Evolutionary conservation across 2,113 vertebrate genomes (phyloP).

Genomic region (Epinephelus moara): DNA sequence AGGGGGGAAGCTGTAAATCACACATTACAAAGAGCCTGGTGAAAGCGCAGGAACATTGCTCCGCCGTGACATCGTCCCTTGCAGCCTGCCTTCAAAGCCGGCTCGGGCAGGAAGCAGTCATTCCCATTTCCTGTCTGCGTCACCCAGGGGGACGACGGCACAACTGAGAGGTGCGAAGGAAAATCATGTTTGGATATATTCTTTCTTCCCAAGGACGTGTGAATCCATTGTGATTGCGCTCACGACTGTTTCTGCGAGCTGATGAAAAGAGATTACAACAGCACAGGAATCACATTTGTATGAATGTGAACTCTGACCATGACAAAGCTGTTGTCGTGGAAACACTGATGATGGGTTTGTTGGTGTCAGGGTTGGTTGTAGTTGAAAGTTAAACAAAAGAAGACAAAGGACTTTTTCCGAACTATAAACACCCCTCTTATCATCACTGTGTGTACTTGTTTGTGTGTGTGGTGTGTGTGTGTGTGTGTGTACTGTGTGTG

Average conservation of each 20-base stretch:
- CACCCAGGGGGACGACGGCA: constrained; percentile 59
- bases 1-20: constrained; percentile 74
- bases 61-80: constrained; percentile 63
- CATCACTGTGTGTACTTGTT: constrained; percentile 6
- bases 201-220: constrained; percentile 74
- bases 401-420: constrained; percentile 53
- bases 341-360: constrained; percentile 79
- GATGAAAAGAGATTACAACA: constrained; percentile 70
- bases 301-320: constrained; percentile 70
- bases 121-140: constrained; percentile 80
- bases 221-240: constrained; percentile 60
- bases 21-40: constrained; percentile 79
- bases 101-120: constrained; percentile 81
- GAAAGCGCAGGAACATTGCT: constrained; percentile 77
- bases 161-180: constrained; percentile 72
- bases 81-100: constrained; percentile 75
- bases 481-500: background rate
- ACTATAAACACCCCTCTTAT: constrained; percentile 31
- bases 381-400: constrained; percentile 71
- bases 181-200: constrained; percentile 66
- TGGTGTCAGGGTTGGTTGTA: constrained; percentile 72
- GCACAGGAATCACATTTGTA: constrained; percentile 76
- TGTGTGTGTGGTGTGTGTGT: constrained; percentile 9
- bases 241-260: constrained; percentile 39
- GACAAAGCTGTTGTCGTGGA: constrained; percentile 72